phyloP scores from a whole-genome alignment of 2,113 vertebrate genomes.

The Erythrocercus mccallii region DNA sequence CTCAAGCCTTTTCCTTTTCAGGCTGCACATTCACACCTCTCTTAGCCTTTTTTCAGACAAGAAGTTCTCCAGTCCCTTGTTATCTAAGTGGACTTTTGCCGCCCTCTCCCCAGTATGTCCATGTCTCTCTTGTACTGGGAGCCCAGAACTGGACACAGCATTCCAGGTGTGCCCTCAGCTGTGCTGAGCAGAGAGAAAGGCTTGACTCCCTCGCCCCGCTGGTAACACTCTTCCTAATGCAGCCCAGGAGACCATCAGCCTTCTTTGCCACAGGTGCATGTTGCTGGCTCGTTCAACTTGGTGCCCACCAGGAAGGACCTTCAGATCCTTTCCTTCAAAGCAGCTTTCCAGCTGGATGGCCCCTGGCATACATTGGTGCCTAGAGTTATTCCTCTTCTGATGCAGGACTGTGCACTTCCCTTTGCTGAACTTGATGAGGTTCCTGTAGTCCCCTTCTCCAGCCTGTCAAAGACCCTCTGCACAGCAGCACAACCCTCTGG shows the following conservation, averaged over 20 bases:
- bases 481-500: not conserved
- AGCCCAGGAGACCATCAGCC: not conserved
- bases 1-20: not conserved
- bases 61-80: not conserved
- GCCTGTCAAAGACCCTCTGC: not conserved
- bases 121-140: not conserved
- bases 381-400: not conserved
- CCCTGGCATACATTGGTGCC: not conserved
- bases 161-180: not conserved
- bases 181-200: not conserved
- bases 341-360: not conserved
- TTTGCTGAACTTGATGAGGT: not conserved
- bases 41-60: not conserved
- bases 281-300: not conserved
- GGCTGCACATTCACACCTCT: not conserved
- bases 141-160: not conserved
- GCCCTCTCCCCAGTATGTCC: not conserved
- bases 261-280: not conserved
- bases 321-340: not conserved
- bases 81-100: not conserved
- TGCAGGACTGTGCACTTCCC: not conserved
- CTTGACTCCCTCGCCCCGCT: accelerated
- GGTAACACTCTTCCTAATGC: not conserved
- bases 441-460: not conserved
- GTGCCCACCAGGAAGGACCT: not conserved